Evolutionary conservation across 2,888 invertebrate genomes (phyloP).

Genomic region (Eretmocerus hayati): DNA sequence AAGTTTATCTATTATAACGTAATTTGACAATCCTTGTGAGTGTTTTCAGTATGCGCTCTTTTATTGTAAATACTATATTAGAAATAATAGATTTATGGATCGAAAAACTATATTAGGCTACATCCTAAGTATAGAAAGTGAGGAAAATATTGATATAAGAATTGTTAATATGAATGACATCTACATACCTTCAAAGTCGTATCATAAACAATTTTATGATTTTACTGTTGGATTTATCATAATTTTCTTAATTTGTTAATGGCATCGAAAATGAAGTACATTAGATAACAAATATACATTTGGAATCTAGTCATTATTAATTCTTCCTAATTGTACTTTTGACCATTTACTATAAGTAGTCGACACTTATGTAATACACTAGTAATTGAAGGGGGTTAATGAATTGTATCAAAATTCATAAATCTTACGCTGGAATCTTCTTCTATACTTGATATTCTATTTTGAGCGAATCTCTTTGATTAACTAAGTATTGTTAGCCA

Average conservation of each 20-base stretch:
- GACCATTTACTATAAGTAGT: conserved; percentile 8
- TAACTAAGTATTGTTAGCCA: too few species aligned
- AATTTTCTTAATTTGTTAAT: conserved; percentile 14
- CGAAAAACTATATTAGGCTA: conserved; percentile 12
- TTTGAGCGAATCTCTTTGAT: too few species aligned
- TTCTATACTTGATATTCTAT: too few species aligned
- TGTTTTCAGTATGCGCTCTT: conserved; percentile 21
- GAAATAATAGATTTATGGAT: conserved; percentile 14
- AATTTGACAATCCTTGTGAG: conserved; percentile 24
- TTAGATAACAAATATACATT: too few species aligned
- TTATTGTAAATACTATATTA: conserved; percentile 23
- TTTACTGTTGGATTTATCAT: conserved; percentile 15
- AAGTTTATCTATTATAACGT: conserved; percentile 19
- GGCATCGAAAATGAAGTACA: conserved; percentile 12
- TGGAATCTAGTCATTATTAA: conserved; percentile 21
- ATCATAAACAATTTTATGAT: conserved; percentile 13
- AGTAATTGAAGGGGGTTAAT: conserved; percentile 3
- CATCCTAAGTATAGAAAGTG: conserved; percentile 17
- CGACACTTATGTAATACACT: neutral
- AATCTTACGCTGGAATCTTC: too few species aligned
- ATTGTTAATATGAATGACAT: conserved; percentile 18
- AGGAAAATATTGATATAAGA: conserved; percentile 21
- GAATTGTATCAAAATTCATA: too few species aligned
- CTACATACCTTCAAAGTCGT: conserved; percentile 12
- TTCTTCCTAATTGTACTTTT: conserved; percentile 13